Evolutionary conservation across 2,113 vertebrate species (phyloP).

Genomic region (Vimba vimba): DNA sequence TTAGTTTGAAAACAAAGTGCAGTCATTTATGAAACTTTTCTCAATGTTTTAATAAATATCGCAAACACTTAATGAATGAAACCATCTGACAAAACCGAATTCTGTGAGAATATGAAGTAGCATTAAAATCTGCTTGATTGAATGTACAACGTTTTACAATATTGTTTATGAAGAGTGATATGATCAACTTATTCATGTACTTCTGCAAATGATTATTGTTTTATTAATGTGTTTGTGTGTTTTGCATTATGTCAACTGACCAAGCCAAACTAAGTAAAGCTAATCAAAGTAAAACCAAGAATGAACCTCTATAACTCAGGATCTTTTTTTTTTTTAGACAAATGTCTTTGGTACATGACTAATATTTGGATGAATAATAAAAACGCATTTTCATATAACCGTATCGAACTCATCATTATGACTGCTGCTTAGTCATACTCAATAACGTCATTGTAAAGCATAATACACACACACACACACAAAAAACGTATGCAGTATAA

Average conservation of each 20-base stretch:
- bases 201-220: not conserved
- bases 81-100: not conserved
- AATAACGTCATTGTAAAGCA: not conserved
- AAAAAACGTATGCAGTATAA: no score
- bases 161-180: not conserved
- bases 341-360: slow-evolving; percentile 5
- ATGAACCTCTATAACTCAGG: not conserved
- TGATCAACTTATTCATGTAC: not conserved
- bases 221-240: slow-evolving; percentile 2
- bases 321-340: slow-evolving; percentile 34
- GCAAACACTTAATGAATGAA: not conserved
- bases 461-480: not conserved
- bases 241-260: not conserved
- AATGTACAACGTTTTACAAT: not conserved
- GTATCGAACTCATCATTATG: not conserved
- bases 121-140: slow-evolving; percentile 19
- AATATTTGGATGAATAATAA: slow-evolving; percentile 31
- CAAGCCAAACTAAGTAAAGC: not conserved
- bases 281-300: slow-evolving; percentile 2
- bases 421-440: slow-evolving; percentile 1
- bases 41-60: not conserved
- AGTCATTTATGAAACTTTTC: not conserved
- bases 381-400: not conserved
- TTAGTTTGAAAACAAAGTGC: not conserved
- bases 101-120: not conserved